These are phyloP conservation scores for Pseudomyrmex dendroicus DNA, from an alignment of 1,140 invertebrate species.

Conservation along the genomic window DNA sequence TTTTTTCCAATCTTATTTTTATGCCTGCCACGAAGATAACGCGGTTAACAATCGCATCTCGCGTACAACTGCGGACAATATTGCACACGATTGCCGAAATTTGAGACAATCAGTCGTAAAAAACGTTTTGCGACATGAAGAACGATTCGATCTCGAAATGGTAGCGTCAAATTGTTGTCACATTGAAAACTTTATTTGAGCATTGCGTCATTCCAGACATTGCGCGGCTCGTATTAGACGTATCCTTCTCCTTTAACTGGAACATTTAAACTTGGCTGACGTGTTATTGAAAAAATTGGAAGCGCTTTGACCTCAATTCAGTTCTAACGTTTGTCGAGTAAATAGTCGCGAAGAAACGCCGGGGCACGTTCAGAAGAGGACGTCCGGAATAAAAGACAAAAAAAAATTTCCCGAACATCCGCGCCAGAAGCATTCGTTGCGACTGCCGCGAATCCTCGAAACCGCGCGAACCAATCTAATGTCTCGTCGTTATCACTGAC, in stretches of 20 bases:
- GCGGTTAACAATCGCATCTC: not conserved
- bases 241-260: not conserved
- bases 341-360: not conserved
- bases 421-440: not conserved
- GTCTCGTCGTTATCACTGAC: constrained; percentile 69
- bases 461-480: constrained; percentile 65
- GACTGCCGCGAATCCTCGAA: constrained; percentile 24
- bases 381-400: not conserved
- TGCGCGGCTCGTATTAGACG: not conserved
- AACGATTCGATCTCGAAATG: not conserved
- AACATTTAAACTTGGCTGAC: not conserved
- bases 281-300: too few species aligned
- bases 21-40: not conserved
- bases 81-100: not conserved
- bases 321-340: not conserved
- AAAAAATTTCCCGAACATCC: constrained; percentile 22
- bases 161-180: constrained; percentile 12
- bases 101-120: not conserved
- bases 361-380: not conserved
- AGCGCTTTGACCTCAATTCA: not conserved
- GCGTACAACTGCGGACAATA: not conserved
- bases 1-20: constrained; percentile 5
- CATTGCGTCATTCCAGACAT: constrained; percentile 29
- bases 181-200: constrained; percentile 38
- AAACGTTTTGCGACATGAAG: not conserved